Evolutionary conservation across 1,140 invertebrate genomes (phyloP), one percentile per base, ranked within the genome.

Genomic region (Ceratina calcarata): DNA sequence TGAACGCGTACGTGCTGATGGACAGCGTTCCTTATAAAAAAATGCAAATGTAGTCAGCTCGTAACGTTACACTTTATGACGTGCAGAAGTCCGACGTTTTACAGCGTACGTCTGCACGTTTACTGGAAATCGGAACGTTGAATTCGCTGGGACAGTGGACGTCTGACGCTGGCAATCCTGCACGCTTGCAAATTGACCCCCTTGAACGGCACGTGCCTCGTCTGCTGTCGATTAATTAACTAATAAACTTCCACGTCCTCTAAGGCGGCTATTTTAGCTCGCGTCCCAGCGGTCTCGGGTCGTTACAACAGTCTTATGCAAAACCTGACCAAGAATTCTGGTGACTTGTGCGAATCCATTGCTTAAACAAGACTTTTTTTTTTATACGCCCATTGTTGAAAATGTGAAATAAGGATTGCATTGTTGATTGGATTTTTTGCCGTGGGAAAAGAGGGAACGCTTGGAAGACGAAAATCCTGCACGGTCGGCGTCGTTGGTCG

Each of bases 191-290:
- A 73, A 85, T 88, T 89, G 89, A 92, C 85, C 89, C 87, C 73
- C 57, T 60, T 80, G 60, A 83, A 67, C 65, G 69, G 69, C 88
- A 89, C 84, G 86, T 81, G 84, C 65, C 66, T 73, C 70, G 55
- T 66, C 82, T 74, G 78, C 76, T 73, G 80, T 90, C 85, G 77
- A 86, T 90, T 89, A 90, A 91, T 89, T 83, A 87, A 89, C 81
- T 85, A 90, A 92, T 90, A 87, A 90, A 90, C 84, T 86, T 78
- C 78, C 83, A 82, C 83, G 78, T 84, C 69, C 61, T 65, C 76
- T 68, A 80, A 81, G 75, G 80, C 69, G 72, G 32, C 16, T 22
- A 18, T 24, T 77, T 51, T 3, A 57, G 6, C 6, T 71, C n/a
- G n/a, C 37, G 37, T 22, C 27, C n/a, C 12, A 4, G 16, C 60